Evolutionary conservation across 2,797 vertebrate species (phyloP).

Genomic region (Arremon brunneinucha): DNA sequence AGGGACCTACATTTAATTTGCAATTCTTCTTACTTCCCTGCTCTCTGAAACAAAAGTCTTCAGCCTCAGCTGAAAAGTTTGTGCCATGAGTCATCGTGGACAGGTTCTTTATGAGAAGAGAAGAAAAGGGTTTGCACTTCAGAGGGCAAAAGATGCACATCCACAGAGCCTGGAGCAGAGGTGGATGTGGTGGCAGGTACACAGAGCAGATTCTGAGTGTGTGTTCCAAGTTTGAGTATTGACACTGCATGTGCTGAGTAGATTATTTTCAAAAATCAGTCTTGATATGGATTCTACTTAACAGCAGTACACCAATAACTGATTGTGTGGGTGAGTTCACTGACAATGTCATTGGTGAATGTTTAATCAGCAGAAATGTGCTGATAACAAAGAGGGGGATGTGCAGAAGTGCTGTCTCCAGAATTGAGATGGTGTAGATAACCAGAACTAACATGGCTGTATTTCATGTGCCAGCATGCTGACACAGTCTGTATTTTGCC

Average conservation of each 20-base stretch:
- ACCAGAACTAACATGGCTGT: background rate
- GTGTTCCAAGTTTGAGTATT: background rate
- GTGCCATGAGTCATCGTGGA: background rate
- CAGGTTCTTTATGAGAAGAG: background rate
- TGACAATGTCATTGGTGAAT: background rate
- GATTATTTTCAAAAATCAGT: background rate
- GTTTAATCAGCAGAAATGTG: background rate
- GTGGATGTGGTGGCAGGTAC: background rate
- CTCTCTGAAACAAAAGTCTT: background rate
- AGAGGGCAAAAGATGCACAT: background rate
- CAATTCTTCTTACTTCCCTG: background rate
- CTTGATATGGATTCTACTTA: background rate
- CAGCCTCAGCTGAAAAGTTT: background rate
- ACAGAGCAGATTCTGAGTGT: background rate
- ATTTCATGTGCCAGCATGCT: background rate
- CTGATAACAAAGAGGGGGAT: background rate
- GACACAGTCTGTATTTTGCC: background rate
- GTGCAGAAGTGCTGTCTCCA: background rate
- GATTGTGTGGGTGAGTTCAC: background rate
- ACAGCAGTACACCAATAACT: background rate
- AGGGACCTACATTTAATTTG: background rate
- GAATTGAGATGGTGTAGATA: background rate
- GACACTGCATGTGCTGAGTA: background rate
- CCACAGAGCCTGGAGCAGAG: background rate
- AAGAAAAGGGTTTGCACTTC: constrained; percentile 2